phyloP scores from a whole-genome alignment of 2,113 vertebrate genomes.

The Myiozetetes cayanensis region DNA sequence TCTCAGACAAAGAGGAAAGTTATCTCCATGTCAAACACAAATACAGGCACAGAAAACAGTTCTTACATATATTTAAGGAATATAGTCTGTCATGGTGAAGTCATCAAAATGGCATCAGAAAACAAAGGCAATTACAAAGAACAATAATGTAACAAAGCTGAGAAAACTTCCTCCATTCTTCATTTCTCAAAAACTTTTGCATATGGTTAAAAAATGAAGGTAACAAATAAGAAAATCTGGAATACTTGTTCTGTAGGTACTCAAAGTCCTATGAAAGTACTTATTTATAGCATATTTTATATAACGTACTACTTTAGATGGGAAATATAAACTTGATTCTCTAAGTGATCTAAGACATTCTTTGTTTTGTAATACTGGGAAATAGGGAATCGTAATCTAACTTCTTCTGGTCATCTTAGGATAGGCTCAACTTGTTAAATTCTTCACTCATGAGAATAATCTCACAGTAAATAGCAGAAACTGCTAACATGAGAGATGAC shows the following conservation, averaged over 20 bases:
- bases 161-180: not conserved
- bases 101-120: not conserved
- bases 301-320: not conserved
- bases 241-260: not conserved
- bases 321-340: not conserved
- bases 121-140: not conserved
- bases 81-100: not conserved
- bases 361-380: not conserved
- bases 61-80: not conserved
- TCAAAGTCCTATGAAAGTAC: not conserved
- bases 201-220: not conserved
- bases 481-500: not conserved
- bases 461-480: not conserved
- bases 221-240: not conserved
- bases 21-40: not conserved
- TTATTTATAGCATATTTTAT: not conserved
- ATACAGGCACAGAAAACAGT: not conserved
- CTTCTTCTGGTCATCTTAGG: not conserved
- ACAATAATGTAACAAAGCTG: not conserved
- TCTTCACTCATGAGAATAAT: not conserved
- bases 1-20: not conserved
- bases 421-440: not conserved
- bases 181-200: not conserved
- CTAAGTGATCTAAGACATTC: not conserved
- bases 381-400: not conserved